Evolutionary conservation across 2,797 vertebrate species (phyloP), one percentile per base, ranked within the genome.

Genomic region (Avahi laniger): DNA sequence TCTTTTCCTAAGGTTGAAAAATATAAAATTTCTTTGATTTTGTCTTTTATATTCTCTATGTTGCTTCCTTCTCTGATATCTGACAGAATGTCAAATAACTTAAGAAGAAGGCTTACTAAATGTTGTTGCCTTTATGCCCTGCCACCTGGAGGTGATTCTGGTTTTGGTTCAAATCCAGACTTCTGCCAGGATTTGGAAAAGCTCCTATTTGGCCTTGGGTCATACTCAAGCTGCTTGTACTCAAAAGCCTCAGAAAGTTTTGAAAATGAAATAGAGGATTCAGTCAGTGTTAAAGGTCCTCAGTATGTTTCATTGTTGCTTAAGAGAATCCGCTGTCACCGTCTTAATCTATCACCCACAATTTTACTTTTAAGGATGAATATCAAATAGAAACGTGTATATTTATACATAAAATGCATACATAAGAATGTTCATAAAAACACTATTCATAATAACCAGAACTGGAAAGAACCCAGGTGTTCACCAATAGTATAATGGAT

Each of bases 111-210:
- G 41, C 82, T 94, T 96, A 86, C 91, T 95, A 89, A 92, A 76
- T 63, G 18, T 38, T 67, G 18, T 38, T 95, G 76, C 61, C 69
- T 97, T 96, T 96, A 93, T 89, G 59, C 50, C 43, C 63, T 87
- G 88, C 84, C 91, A 94, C 96, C 93, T 97, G 94, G 78, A 97
- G 76, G 82, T 96, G 88, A 94, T 95, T 96, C 89, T 93, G 69
- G 28, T 89, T 92, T 85, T 90, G 81, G 72, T 96, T 96, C 61
- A 94, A 87, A 91, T 93, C 73, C 93, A 96, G 82, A 86, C 78
- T 95, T 95, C 73, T 96, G 72, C 81, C 22, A 86, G 92, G 54
- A 87, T 93, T 91, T 97, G 96, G 92, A 96, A 94, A 95, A 75
- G 26, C 22, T 93, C 61, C 57, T 91, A 35, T 79, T 97, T 93